A percentile compares a stretch with the other conserved stretches of the same genome.
Evolutionary conservation across 1,140 invertebrate species (phyloP).

Genomic region (Anoplolepis gracilipes): DNA sequence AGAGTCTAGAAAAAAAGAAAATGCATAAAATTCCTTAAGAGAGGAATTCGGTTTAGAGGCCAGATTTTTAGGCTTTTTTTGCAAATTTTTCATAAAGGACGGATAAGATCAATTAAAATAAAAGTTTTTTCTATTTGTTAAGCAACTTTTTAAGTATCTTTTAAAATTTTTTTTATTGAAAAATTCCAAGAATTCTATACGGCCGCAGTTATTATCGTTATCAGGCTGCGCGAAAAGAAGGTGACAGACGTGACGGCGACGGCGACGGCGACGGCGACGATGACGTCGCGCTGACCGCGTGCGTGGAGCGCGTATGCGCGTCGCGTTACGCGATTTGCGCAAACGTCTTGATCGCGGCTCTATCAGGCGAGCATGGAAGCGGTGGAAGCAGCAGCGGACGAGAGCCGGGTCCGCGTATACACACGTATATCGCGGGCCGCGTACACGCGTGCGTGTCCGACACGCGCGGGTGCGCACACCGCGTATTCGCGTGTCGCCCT

Average conservation of each 20-base stretch:
- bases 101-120: too few species aligned
- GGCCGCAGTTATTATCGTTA: constrained; percentile 5
- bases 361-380: constrained; percentile 74
- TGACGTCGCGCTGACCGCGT: constrained; percentile 42
- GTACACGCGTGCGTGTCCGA: constrained; percentile 37
- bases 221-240: neutral
- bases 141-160: too few species aligned
- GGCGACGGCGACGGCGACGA: constrained; percentile 39
- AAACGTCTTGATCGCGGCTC: constrained; percentile 76
- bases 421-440: neutral
- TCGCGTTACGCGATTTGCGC: constrained; percentile 75
- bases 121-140: too few species aligned
- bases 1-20: too few species aligned
- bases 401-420: neutral
- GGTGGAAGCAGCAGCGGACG: constrained; percentile 30
- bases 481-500: neutral
- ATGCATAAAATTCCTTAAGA: too few species aligned
- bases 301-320: constrained; percentile 67
- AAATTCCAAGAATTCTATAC: neutral
- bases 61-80: too few species aligned
- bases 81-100: too few species aligned
- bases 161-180: too few species aligned
- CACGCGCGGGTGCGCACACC: constrained; percentile 46
- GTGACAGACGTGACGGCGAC: constrained; percentile 35
- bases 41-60: too few species aligned